phyloP scores from a whole-genome alignment of 2,797 vertebrate species.

The Heterohyrax brucei region DNA sequence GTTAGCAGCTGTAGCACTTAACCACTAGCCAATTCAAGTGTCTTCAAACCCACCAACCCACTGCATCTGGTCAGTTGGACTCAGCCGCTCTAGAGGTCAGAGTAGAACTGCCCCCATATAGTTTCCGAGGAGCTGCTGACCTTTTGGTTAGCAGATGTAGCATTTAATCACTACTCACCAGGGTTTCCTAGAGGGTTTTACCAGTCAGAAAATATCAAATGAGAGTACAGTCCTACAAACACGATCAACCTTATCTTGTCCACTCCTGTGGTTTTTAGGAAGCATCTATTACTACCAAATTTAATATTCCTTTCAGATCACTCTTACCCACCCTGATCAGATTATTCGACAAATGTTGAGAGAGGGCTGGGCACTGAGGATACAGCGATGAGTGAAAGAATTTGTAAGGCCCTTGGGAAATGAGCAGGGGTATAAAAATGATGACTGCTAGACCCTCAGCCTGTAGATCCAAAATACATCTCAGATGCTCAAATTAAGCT shows the following conservation, averaged over 20 bases:
- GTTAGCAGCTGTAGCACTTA: no score
- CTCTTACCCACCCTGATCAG: neutral
- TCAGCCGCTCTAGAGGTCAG: no score
- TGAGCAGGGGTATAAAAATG: neutral
- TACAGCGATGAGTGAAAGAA: neutral
- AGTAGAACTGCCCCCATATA: no score
- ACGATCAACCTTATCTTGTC: neutral
- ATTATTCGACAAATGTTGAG: neutral
- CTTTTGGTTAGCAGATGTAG: no score
- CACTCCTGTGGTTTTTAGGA: neutral
- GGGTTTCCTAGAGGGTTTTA: no score
- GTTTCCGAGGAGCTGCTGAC: no score
- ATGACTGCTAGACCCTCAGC: neutral
- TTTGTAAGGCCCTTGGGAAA: neutral
- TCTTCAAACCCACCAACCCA: no score
- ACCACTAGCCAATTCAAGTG: no score
- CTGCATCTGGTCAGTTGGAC: no score
- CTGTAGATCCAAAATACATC: neutral
- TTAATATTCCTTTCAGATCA: neutral
- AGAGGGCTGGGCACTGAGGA: neutral
- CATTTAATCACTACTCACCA: no score
- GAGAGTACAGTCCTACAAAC: neutral
- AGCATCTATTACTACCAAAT: neutral
- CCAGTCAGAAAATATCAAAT: neutral
- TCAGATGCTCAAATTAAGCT: neutral